Percentiles rank a stretch among this genome's conserved stretches.
Conservation (phyloP, 1,140 invertebrate species). For the Rhizoglyphus robini region DNA sequence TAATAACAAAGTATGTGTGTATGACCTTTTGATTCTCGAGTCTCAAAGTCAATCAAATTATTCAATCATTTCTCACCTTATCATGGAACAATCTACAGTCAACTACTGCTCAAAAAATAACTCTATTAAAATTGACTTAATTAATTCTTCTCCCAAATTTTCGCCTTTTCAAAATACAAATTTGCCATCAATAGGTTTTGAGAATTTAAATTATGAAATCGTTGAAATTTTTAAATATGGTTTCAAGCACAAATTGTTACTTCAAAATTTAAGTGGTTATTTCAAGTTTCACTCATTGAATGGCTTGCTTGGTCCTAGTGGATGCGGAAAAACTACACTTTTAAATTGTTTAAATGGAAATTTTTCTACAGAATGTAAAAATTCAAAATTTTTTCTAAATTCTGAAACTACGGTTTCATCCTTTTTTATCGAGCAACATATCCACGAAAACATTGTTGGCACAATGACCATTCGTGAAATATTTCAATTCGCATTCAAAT, state of each 20-base stretch:
- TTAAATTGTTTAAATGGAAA: constrained; percentile 22
- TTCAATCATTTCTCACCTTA: too few relatives aligned
- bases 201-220: not conserved
- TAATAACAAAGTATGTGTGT: too few relatives aligned
- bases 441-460: not conserved
- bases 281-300: constrained; percentile 34
- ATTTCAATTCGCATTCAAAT: not conserved
- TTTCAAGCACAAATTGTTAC: too few relatives aligned
- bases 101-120: too few relatives aligned
- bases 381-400: not conserved
- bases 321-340: constrained; percentile 41
- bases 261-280: constrained; percentile 28
- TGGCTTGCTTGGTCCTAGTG: constrained; percentile 47
- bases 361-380: too few relatives aligned
- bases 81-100: too few relatives aligned
- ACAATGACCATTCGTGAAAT: not conserved
- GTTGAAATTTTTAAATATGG: constrained; percentile 27
- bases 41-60: too few relatives aligned
- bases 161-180: too few relatives aligned
- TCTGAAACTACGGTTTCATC: too few relatives aligned
- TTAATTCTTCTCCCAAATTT: too few relatives aligned
- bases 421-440: not conserved
- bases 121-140: too few relatives aligned
- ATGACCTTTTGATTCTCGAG: too few relatives aligned
- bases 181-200: not conserved